These are phyloP conservation scores for Nanorana parkeri DNA, from an alignment of 2,113 vertebrate genomes.

Conservation along the genomic window DNA sequence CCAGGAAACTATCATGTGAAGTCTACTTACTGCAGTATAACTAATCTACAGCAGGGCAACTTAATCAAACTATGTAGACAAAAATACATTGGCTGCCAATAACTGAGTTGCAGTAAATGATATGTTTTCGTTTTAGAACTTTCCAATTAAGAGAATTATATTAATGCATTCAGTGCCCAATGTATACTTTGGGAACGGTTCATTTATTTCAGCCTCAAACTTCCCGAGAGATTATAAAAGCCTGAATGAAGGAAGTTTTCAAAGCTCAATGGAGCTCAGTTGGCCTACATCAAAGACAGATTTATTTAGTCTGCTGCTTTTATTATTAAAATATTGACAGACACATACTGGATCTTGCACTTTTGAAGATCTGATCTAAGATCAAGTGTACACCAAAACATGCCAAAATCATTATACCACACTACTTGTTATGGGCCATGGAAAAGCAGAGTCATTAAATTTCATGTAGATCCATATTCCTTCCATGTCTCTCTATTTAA, in stretches of 20 bases:
- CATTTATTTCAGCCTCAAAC: slow-evolving; percentile 19
- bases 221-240: slow-evolving; percentile 34
- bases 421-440: background rate
- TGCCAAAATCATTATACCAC: slow-evolving; percentile 25
- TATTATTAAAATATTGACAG: slow-evolving; percentile 47
- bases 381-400: slow-evolving; percentile 23
- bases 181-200: slow-evolving; percentile 5
- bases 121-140: background rate
- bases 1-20: no score
- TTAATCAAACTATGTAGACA: background rate
- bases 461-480: background rate
- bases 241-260: slow-evolving; percentile 33
- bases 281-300: slow-evolving; percentile 39
- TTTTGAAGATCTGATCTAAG: slow-evolving; percentile 40
- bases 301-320: slow-evolving; percentile 48
- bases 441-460: background rate
- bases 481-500: background rate
- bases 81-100: background rate
- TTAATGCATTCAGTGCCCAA: background rate
- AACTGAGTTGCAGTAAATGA: background rate
- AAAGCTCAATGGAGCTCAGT: slow-evolving; percentile 26
- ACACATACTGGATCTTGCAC: slow-evolving; percentile 24
- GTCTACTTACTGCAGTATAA: background rate
- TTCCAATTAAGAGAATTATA: slow-evolving; percentile 3
- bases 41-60: background rate